Evolutionary conservation across 1,140 invertebrate genomes (phyloP).

Genomic region (Drosophila gunungcola): DNA sequence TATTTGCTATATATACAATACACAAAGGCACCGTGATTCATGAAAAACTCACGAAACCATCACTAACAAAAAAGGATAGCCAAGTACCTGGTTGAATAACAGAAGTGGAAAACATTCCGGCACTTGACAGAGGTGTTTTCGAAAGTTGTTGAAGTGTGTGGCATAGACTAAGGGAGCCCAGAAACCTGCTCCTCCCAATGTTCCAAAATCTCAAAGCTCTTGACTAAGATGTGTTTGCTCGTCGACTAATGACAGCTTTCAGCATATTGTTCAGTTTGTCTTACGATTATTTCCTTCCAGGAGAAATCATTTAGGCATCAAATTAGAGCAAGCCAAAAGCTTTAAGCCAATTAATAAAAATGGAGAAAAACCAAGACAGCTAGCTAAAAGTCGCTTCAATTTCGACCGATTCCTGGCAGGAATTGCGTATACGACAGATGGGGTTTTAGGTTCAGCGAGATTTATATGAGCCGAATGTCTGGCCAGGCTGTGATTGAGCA

Average conservation of each 20-base stretch:
- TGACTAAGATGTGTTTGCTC: conserved; percentile 13
- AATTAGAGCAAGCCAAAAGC: conserved; percentile 49
- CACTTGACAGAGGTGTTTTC: conserved; percentile 47
- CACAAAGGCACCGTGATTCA: background rate
- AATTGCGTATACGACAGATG: conserved; percentile 34
- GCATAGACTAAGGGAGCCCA: conserved; percentile 9
- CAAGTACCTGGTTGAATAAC: conserved; percentile 27
- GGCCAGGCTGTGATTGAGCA: conserved; percentile 24
- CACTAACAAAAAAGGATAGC: conserved; percentile 7
- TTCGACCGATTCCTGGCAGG: conserved; percentile 6
- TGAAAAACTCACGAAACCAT: conserved; percentile 12
- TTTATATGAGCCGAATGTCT: conserved; percentile 23
- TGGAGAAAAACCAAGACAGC: conserved; percentile 12
- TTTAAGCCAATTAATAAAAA: conserved; percentile 50
- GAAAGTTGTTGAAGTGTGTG: conserved; percentile 47
- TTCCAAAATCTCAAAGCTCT: conserved; percentile 9
- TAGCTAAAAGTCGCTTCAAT: conserved; percentile 23
- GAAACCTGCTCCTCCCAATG: conserved; percentile 21
- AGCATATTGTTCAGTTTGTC: conserved; percentile 32
- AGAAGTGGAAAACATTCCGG: conserved; percentile 45
- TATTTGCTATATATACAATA: no score
- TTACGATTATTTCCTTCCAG: conserved; percentile 33
- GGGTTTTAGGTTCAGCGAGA: conserved; percentile 12
- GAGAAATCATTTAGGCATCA: conserved; percentile 44
- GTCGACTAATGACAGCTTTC: conserved; percentile 41